Conservation (phyloP, 2,113 vertebrate genomes). For the Strix uralensis region DNA sequence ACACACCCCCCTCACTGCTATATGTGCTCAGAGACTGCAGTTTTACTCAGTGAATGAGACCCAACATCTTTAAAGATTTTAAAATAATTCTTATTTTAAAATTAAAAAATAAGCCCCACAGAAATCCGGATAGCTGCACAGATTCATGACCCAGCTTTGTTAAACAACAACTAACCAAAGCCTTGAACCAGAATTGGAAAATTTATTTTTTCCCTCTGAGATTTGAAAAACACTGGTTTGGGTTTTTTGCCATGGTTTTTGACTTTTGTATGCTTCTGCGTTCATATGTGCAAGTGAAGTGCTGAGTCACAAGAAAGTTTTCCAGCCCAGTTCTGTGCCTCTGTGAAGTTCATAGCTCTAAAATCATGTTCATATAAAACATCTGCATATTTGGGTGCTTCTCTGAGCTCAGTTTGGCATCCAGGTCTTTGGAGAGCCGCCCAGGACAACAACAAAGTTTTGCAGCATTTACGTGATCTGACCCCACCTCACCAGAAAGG, state of each 20-base stretch:
- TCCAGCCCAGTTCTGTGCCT: neutral
- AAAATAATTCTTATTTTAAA: neutral
- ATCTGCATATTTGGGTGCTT: neutral
- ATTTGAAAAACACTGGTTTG: neutral
- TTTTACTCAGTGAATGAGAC: neutral
- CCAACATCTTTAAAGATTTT: neutral
- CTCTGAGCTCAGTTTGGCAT: neutral
- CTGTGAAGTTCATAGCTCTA: neutral
- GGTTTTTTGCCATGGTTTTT: neutral
- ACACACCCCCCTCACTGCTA: no score
- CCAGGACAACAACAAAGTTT: neutral
- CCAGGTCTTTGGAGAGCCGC: neutral
- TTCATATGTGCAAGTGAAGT: neutral
- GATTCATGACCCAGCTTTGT: neutral
- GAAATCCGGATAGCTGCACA: neutral
- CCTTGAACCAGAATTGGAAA: neutral
- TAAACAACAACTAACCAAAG: neutral
- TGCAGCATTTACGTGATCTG: neutral
- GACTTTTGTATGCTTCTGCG: neutral
- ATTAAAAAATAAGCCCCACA: neutral
- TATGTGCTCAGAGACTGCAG: neutral
- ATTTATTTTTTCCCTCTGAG: neutral
- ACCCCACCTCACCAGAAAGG: neutral
- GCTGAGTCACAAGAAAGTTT: slow-evolving; percentile 55
- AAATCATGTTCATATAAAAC: neutral